Percentiles rank a stretch among this genome's conserved stretches.
phyloP scores from a whole-genome alignment of 1,140 invertebrate genomes.

The Drosophila virilis region DNA sequence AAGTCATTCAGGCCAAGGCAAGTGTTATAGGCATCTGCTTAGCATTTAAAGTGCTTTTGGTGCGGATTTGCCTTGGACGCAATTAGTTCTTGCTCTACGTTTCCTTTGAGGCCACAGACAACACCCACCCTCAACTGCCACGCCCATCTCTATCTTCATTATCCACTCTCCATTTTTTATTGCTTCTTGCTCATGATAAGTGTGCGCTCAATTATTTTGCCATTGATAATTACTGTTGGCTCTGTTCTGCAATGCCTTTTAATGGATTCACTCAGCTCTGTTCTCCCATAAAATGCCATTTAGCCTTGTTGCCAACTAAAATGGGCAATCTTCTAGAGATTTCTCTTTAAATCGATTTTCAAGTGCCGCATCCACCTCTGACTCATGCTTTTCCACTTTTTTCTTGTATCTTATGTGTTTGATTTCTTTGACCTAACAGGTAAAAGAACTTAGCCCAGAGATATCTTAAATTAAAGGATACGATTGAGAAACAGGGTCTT shows the following conservation, averaged over 20 bases:
- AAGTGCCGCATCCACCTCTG: neutral
- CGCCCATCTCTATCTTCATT: neutral
- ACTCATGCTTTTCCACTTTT: neutral
- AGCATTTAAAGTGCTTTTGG: slow-evolving; percentile 73
- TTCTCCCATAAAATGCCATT: slow-evolving; percentile 46
- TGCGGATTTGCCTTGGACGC: slow-evolving; percentile 56
- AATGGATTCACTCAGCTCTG: slow-evolving; percentile 18
- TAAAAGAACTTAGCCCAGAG: neutral
- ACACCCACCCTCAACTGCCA: neutral
- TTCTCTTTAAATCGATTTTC: slow-evolving; percentile 37
- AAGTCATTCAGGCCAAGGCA: slow-evolving; percentile 45
- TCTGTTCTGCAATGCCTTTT: slow-evolving; percentile 35
- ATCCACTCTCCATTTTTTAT: slow-evolving; percentile 29
- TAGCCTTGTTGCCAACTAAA: slow-evolving; percentile 42
- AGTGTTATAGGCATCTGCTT: slow-evolving; percentile 38
- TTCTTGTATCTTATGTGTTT: neutral
- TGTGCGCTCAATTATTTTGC: slow-evolving; percentile 63
- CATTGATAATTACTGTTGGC: slow-evolving; percentile 68
- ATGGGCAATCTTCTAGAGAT: slow-evolving; percentile 41
- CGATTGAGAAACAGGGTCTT: neutral
- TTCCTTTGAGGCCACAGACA: slow-evolving; percentile 9
- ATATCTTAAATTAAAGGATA: neutral
- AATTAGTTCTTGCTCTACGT: slow-evolving; percentile 39
- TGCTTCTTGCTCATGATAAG: slow-evolving; percentile 22
- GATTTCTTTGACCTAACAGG: neutral